Conservation (phyloP, 2,797 vertebrate genomes). For the Acrossocheilus wenchowensis region DNA sequence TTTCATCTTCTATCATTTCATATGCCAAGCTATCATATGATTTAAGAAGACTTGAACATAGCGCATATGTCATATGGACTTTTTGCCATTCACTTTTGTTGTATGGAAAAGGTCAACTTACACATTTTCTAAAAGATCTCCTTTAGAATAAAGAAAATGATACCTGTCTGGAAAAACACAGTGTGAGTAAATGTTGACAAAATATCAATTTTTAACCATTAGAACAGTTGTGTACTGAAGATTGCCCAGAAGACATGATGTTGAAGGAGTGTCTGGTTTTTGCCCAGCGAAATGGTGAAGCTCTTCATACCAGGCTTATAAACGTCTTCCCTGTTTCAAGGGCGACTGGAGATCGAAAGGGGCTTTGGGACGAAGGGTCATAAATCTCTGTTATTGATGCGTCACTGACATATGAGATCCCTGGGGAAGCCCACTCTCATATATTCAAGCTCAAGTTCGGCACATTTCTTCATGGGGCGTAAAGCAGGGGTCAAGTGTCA, state of each 20-base stretch:
- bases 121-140: neutral
- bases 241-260: neutral
- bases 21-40: neutral
- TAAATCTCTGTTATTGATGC: conserved; percentile 60
- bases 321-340: conserved; percentile 30
- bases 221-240: conserved; percentile 14
- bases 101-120: neutral
- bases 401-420: conserved; percentile 59
- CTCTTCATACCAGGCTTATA: conserved; percentile 13
- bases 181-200: neutral
- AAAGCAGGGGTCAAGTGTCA: conserved; percentile 52
- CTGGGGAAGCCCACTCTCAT: conserved; percentile 38
- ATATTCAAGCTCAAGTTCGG: conserved; percentile 45
- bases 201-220: neutral
- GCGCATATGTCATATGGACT: too few relatives aligned
- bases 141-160: neutral
- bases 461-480: conserved; percentile 46
- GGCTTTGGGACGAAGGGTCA: conserved; percentile 35
- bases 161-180: neutral
- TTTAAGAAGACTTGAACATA: neutral
- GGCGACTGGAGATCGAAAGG: neutral
- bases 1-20: neutral
- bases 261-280: neutral
- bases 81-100: neutral
- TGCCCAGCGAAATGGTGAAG: neutral